Percentiles rank a stretch among this genome's conserved stretches.
phyloP scores from a whole-genome alignment of 1,140 invertebrate genomes.

The Drosophila malerkotliana region DNA sequence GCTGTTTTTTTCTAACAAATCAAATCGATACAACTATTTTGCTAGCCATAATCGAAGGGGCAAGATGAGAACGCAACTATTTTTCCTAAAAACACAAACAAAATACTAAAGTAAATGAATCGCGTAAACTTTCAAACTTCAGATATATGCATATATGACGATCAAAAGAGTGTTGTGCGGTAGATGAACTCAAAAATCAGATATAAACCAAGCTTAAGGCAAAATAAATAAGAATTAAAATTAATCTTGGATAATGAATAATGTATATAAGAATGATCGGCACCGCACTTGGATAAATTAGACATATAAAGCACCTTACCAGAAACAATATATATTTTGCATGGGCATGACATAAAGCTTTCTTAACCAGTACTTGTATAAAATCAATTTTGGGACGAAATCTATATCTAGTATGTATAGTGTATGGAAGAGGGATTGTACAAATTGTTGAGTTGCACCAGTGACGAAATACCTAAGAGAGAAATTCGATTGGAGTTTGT shows the following conservation, averaged over 20 bases:
- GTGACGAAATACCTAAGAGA: conserved; percentile 42
- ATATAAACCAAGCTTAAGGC: conserved; percentile 10
- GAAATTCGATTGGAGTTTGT: conserved; percentile 49
- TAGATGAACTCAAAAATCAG: conserved; percentile 28
- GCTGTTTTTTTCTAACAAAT: conserved; percentile 56
- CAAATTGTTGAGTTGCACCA: conserved; percentile 66
- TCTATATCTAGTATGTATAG: conserved; percentile 36
- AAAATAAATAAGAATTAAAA: not conserved
- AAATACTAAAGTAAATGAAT: conserved; percentile 21
- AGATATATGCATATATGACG: conserved; percentile 64
- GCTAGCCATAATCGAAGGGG: conserved; percentile 38
- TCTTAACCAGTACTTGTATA: conserved; percentile 49
- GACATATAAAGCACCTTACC: conserved; percentile 22
- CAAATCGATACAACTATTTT: conserved; percentile 60
- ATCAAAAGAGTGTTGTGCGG: conserved; percentile 66
- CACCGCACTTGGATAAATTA: conserved; percentile 31
- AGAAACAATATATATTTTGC: conserved; percentile 45
- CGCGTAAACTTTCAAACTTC: conserved; percentile 44
- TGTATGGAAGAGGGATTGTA: conserved; percentile 41
- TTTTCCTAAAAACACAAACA: conserved; percentile 57
- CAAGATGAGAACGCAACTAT: conserved; percentile 47
- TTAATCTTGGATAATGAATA: not conserved
- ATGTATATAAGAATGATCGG: conserved; percentile 41
- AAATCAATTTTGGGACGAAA: conserved; percentile 40
- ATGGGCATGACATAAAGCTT: conserved; percentile 45